Percentiles rank a stretch among this genome's conserved stretches.
Evolutionary conservation across 1,140 invertebrate genomes (phyloP).

Genomic region (Anadara kagoshimensis): DNA sequence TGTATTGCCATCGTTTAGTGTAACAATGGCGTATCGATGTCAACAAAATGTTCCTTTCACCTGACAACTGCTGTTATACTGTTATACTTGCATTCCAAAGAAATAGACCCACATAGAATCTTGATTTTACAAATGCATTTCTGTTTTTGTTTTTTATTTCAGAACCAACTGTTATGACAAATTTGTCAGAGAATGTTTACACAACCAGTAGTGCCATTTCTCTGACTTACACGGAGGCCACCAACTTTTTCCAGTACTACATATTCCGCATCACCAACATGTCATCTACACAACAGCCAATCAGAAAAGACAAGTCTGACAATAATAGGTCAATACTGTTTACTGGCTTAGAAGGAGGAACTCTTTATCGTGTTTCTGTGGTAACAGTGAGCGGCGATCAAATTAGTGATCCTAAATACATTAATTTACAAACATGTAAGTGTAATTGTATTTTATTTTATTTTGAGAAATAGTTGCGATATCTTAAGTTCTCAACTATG

Average conservation of each 20-base stretch:
- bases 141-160: too few relatives aligned
- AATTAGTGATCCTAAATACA: conserved; percentile 42
- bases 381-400: conserved; percentile 50
- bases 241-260: conserved; percentile 57
- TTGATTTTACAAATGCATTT: too few relatives aligned
- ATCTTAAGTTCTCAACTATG: too few relatives aligned
- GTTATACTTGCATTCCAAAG: too few relatives aligned
- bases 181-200: conserved; percentile 13
- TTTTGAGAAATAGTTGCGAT: too few relatives aligned
- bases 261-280: conserved; percentile 44
- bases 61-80: too few relatives aligned
- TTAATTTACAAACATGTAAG: conserved; percentile 54
- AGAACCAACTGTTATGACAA: conserved; percentile 53
- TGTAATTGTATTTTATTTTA: neutral
- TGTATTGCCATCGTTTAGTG: too few relatives aligned
- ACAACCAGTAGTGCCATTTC: conserved; percentile 43
- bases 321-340: conserved; percentile 44
- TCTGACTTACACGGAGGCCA: conserved; percentile 42
- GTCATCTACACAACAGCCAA: neutral
- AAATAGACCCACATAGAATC: too few relatives aligned
- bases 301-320: conserved; percentile 44
- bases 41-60: too few relatives aligned
- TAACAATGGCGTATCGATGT: too few relatives aligned
- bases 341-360: conserved; percentile 49
- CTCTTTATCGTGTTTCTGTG: conserved; percentile 50